Percentiles rank a stretch among this genome's conserved stretches.
phyloP scores from a whole-genome alignment of 2,797 vertebrate species.

The Lacerta agilis region DNA sequence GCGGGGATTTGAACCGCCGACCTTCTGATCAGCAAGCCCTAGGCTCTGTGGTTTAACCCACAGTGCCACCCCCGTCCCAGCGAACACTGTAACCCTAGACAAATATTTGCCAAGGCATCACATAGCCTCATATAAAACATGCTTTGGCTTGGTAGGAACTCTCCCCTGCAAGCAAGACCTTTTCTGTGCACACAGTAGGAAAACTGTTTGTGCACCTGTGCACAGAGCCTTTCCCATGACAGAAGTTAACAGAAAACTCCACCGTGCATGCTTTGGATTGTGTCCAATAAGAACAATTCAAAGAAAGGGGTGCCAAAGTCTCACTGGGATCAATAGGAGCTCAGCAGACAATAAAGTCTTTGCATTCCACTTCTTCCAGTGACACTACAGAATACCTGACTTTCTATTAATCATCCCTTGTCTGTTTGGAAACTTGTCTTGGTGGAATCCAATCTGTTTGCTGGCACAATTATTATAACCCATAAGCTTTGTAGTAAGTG shows the following conservation, averaged over 20 bases:
- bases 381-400: background rate
- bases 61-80: too few species aligned
- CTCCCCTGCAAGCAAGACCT: background rate
- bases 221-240: background rate
- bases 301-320: background rate
- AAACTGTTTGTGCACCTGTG: background rate
- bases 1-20: too few species aligned
- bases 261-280: background rate
- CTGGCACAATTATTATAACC: background rate
- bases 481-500: background rate
- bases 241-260: background rate
- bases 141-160: conserved; percentile 30
- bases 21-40: too few species aligned
- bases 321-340: background rate
- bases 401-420: background rate
- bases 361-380: conserved; percentile 1
- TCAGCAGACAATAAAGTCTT: background rate
- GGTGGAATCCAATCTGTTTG: background rate
- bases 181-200: background rate
- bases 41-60: too few species aligned
- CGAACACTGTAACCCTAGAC: background rate
- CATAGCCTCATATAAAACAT: background rate
- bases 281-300: background rate
- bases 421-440: background rate
- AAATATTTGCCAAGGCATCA: background rate